These are phyloP conservation scores for Synergus japonicus DNA, from an alignment of 2,888 invertebrate species.

Conservation along the genomic window DNA sequence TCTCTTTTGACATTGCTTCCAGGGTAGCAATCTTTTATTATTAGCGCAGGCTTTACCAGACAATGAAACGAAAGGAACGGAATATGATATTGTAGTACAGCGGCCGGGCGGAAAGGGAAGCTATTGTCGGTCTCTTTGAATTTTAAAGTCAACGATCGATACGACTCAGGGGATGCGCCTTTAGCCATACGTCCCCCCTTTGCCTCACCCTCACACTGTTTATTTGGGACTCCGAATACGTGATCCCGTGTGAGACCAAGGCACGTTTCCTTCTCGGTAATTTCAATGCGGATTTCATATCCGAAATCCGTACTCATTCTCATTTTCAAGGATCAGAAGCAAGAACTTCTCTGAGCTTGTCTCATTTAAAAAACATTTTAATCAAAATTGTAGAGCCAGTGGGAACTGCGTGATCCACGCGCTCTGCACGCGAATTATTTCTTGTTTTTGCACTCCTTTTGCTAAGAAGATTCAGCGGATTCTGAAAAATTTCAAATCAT, in stretches of 20 bases:
- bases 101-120: constrained; percentile 72
- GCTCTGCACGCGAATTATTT: too few species aligned
- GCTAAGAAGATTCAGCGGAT: too few species aligned
- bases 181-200: constrained; percentile 70
- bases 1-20: constrained; percentile 70
- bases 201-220: constrained; percentile 49
- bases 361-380: not conserved
- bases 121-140: constrained; percentile 78
- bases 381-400: not conserved
- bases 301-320: not conserved
- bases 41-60: constrained; percentile 78
- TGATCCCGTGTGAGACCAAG: constrained; percentile 39
- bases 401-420: too few species aligned
- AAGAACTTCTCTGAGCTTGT: not conserved
- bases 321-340: not conserved
- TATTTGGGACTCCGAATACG: constrained; percentile 49
- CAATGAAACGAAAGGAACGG: constrained; percentile 78
- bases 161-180: constrained; percentile 76
- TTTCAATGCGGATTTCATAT: constrained; percentile 5
- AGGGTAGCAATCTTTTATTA: constrained; percentile 78
- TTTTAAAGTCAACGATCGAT: constrained; percentile 78
- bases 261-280: constrained; percentile 26
- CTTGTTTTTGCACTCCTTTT: too few species aligned
- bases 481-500: too few species aligned
- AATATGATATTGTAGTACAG: constrained; percentile 77